These are phyloP conservation scores for Astreopora myriophthalma DNA, from an alignment of 64 coral and sea anemone species.

Conservation along the genomic window DNA sequence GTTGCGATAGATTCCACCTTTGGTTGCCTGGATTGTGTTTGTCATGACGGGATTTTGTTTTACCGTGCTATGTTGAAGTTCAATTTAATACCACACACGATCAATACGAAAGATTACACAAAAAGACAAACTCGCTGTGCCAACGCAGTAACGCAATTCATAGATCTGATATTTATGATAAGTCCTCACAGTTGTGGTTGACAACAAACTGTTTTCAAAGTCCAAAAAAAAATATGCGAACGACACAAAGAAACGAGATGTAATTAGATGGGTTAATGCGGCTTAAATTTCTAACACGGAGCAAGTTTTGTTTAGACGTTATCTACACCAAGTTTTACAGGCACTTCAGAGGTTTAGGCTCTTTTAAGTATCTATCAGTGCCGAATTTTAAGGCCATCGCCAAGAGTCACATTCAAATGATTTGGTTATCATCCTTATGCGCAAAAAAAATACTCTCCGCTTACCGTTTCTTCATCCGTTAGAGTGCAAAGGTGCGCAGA, in stretches of 20 bases:
- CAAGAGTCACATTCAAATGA: not conserved
- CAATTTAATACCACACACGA: too few species aligned
- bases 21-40: not conserved
- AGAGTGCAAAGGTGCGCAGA: not conserved
- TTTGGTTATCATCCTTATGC: not conserved
- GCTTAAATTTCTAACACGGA: not conserved
- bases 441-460: not conserved
- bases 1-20: not conserved
- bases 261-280: not conserved
- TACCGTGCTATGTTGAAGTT: too few species aligned
- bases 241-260: not conserved
- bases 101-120: too few species aligned
- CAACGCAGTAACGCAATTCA: not conserved
- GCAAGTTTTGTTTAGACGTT: not conserved
- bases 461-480: slow-evolving; percentile 9
- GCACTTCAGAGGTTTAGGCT: too few species aligned
- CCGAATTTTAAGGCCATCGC: not conserved
- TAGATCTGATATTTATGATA: not conserved
- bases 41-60: not conserved
- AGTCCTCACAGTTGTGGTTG: not conserved
- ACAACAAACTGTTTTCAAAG: slow-evolving; percentile 1
- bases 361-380: too few species aligned
- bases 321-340: too few species aligned
- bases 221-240: not conserved
- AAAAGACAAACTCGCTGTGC: not conserved